These are phyloP conservation scores for Leucoptera coffeella DNA, from an alignment of 2,888 invertebrate species.

Conservation along the genomic window DNA sequence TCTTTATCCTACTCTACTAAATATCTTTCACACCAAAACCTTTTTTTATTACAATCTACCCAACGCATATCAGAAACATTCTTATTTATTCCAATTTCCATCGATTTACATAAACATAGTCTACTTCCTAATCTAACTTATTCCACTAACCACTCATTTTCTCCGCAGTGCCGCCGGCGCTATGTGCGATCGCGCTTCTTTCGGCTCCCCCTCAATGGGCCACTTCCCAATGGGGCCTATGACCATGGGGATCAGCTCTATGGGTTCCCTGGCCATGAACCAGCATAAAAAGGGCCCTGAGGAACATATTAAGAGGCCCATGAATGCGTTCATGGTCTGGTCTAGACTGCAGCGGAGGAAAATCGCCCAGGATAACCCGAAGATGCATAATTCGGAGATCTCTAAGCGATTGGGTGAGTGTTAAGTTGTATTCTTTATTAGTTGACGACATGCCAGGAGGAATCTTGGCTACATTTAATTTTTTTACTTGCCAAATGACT, in stretches of 20 bases:
- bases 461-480: too few relatives aligned
- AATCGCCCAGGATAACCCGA: conserved; percentile 96
- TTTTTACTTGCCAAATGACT: too few relatives aligned
- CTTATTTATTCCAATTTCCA: too few relatives aligned
- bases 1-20: too few relatives aligned
- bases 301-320: conserved; percentile 92
- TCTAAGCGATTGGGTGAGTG: conserved; percentile 73
- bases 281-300: conserved; percentile 59
- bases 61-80: too few relatives aligned
- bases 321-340: conserved; percentile 99
- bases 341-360: conserved; percentile 86
- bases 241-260: conserved; percentile 19
- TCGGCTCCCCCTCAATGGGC: conserved; percentile 56
- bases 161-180: conserved; percentile 62
- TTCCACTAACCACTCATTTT: too few relatives aligned
- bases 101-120: too few relatives aligned
- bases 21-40: too few relatives aligned
- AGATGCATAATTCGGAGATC: conserved; percentile 98
- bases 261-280: conserved; percentile 55
- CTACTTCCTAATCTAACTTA: too few relatives aligned
- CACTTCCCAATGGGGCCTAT: conserved; percentile 49
- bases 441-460: too few relatives aligned
- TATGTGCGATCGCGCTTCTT: conserved; percentile 64
- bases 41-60: too few relatives aligned
- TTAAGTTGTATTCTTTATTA: not conserved